Base-by-base conservation (phyloP, 64 coral and sea anemone species). In the Stichodactyla mertensii region DNA sequence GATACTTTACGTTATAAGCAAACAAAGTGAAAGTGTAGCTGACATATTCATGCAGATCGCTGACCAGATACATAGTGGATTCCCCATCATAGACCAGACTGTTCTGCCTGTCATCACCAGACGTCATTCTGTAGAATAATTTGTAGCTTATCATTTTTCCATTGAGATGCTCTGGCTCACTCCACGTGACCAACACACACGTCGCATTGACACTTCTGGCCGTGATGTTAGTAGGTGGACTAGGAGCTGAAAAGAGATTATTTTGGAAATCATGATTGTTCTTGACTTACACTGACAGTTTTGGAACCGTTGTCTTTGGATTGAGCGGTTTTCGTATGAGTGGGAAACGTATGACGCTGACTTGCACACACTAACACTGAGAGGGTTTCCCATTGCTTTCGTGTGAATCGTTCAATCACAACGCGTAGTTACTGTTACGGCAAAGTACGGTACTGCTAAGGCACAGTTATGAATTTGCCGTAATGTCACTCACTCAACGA, bases 201-300 rank as follows among this genome's bases (percentile, higher is more conserved):
- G 89, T 87, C 13, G 89, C 61, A 61, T 87, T 87, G 10, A 91
- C 10, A 54, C 62, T 91, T 18, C 79, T 26, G 55, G 85, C 55
- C n/a, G 10, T 10, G 53, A 91, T 9, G 55, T 91, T 82, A 18
- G 77, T 86, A 2, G 89, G 89, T 82, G 85, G 89, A n/a, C 84
- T 86, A 69, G 89, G 89, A 7, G 55, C 89, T 91, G 51, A 6
- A 64, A 16, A 82, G 54, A 16, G 6, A 69, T 8, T 20, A 16
- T 10, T 45, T 45, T 3, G 36, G 36, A 45, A 45, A 45, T 45
- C 36, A 45, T 45, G 36, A 45, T 45, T 45, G 36, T 45, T 45
- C 36, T 45, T 45, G 36, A 45, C 36, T 45, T 45, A 45, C 36
- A 45, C 36, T 2, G 36, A 45, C 36, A 45, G 36, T 45, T 45